These are phyloP conservation scores for Botia kubotai DNA, from an alignment of 2,797 vertebrate genomes.

Conservation along the genomic window DNA sequence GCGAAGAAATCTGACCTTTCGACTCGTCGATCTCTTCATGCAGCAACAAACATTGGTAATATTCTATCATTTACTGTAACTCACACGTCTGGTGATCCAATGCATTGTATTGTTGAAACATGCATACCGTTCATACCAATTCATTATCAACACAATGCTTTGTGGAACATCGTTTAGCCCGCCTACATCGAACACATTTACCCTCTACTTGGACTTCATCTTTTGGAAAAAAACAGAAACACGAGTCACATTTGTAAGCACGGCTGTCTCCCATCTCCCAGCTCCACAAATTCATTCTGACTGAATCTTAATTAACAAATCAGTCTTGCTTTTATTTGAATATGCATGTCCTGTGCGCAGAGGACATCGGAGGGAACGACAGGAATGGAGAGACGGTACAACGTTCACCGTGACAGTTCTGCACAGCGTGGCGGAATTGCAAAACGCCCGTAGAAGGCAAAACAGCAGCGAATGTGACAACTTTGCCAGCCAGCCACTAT, in stretches of 20 bases:
- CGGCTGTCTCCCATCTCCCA: constrained; percentile 40
- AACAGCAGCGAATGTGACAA: constrained; percentile 55
- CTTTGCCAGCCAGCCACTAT: constrained; percentile 24
- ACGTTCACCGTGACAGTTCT: constrained; percentile 62
- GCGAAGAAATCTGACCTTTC: background rate
- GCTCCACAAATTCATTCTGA: constrained; percentile 61
- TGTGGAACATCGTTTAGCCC: background rate
- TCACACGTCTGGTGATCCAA: background rate
- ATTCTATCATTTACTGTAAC: background rate
- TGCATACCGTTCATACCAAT: background rate
- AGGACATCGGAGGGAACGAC: constrained; percentile 50
- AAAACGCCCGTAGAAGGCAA: constrained; percentile 44
- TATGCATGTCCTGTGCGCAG: constrained; percentile 56
- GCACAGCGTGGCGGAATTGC: constrained; percentile 62
- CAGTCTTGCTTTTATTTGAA: constrained; percentile 60
- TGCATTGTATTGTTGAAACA: background rate
- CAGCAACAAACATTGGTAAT: background rate
- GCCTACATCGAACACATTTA: background rate
- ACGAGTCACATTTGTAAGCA: constrained; percentile 47
- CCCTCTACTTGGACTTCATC: too few species aligned
- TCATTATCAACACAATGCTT: background rate
- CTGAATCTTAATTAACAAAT: constrained; percentile 68
- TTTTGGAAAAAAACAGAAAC: background rate
- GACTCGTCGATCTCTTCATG: background rate
- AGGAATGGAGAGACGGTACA: constrained; percentile 44